Evolutionary conservation across 2,113 vertebrate species (phyloP).

Genomic region (Sebastes schlegelii): DNA sequence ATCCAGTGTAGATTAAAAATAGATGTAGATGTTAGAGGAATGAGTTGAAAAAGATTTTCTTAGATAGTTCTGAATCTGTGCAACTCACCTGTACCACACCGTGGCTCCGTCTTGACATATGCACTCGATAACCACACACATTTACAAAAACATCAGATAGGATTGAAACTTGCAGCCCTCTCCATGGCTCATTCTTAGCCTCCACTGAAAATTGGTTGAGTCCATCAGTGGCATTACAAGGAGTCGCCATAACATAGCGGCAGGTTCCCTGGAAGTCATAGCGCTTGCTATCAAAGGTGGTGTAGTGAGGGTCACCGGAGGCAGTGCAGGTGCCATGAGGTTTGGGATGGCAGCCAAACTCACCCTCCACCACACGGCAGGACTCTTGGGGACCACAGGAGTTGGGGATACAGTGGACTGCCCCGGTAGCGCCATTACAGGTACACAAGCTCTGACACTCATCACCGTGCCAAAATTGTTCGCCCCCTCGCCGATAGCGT

Average conservation of each 20-base stretch:
- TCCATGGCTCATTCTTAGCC: slow-evolving; percentile 68
- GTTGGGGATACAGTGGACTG: background rate
- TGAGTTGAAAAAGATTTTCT: too few species aligned
- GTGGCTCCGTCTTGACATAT: slow-evolving; percentile 29
- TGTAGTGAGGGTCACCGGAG: slow-evolving; percentile 77
- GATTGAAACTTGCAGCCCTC: slow-evolving; percentile 40
- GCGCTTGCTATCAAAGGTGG: slow-evolving; percentile 68
- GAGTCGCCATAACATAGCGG: slow-evolving; percentile 67
- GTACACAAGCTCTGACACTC: slow-evolving; percentile 45
- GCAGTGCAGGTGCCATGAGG: slow-evolving; percentile 67
- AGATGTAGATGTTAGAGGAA: too few species aligned
- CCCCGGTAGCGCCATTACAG: slow-evolving; percentile 54
- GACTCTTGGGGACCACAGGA: slow-evolving; percentile 56
- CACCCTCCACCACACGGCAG: slow-evolving; percentile 65
- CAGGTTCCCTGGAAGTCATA: slow-evolving; percentile 77
- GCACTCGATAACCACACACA: slow-evolving; percentile 63
- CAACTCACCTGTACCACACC: slow-evolving; percentile 19
- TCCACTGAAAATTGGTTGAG: slow-evolving; percentile 71
- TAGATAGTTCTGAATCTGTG: too few species aligned
- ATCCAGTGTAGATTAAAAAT: too few species aligned
- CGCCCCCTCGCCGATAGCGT: slow-evolving; percentile 59
- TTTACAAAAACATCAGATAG: slow-evolving; percentile 70
- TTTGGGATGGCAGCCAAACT: slow-evolving; percentile 70
- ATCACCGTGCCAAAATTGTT: slow-evolving; percentile 71
- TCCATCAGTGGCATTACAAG: slow-evolving; percentile 28